Base-by-base conservation (phyloP, 2,113 vertebrate genomes). In the Falco punctatus region DNA sequence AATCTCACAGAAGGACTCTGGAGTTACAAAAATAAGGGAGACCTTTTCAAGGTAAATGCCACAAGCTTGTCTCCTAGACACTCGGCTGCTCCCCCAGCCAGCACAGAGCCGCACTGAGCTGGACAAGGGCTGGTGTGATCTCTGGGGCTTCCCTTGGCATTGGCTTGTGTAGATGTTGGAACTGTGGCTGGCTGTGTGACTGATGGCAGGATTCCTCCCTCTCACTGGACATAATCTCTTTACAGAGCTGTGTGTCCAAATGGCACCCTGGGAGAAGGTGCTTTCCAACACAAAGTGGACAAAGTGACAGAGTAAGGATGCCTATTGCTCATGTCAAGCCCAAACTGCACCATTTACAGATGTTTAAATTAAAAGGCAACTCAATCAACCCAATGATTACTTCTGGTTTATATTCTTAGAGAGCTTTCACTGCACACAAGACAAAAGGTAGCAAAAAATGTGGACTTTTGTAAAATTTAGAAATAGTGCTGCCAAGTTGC, bases 31-130 rank as follows among this genome's bases (percentile, higher is more conserved):
- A 89, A n/a, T 54, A 73, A 89, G 27, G 3, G 35, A 91, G 86
- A 92, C 28, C 35, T 95, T 95, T 92, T 57, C 35, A 92, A 91
- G 48, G 48, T 49, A 92, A 94, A 79, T 51, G 33, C 58, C 83
- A 94, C 46, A 84, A 72, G 42, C 8, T 49, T n/a, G 15, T 58
- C 44, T 75, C 40, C 15, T 48, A 55, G 64, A 59, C 49, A 67
- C 33, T n/a, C 6, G 9, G 46, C 11, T 52, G 58, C 32, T 81
- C 54, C 46, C 35, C 9, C 10, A 7, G 28, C 46, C 46, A 72
- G 84, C 73, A 75, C 1, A 0, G 40, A 52, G 51, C 66, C 0
- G 0, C 42, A 61, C 7, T 0, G 10, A 81, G 12, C 22, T 48
- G 40, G 32, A 19, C 2, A 1, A 87, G 26, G 51, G 30, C 42